Evolutionary conservation across 2,113 vertebrate genomes (phyloP).

Genomic region (Crotalus helleri): DNA sequence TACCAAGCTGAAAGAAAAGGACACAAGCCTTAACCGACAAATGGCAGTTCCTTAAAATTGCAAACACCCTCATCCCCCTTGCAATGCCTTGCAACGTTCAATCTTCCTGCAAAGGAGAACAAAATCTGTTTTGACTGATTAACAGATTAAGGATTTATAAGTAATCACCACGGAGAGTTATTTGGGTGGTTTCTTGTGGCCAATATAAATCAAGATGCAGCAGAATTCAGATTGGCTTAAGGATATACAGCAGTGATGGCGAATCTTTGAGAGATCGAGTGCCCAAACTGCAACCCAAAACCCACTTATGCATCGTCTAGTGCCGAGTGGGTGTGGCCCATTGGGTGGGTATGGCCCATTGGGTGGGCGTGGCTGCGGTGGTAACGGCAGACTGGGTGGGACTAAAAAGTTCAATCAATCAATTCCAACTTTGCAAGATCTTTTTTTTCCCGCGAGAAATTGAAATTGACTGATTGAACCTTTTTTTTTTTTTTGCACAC

Average conservation of each 20-base stretch:
- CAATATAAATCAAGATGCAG: not conserved
- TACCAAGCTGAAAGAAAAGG: conserved; percentile 56
- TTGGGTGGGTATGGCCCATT: no score
- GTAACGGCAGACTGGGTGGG: no score
- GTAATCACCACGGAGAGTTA: not conserved
- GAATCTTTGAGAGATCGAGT: no score
- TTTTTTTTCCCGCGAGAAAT: no score
- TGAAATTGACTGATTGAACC: no score
- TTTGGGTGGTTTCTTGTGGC: not conserved
- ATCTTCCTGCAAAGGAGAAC: conserved; percentile 48
- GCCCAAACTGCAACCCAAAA: no score
- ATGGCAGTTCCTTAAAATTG: conserved; percentile 50
- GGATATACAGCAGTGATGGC: not conserved
- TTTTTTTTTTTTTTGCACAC: no score
- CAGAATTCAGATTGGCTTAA: not conserved
- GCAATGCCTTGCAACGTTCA: conserved; percentile 47
- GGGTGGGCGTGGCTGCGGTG: no score
- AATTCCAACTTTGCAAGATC: no score
- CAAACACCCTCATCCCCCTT: conserved; percentile 56
- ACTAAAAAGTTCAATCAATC: no score
- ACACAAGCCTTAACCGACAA: conserved; percentile 65
- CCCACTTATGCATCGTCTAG: no score
- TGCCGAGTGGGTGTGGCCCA: no score
- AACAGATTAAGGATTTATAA: not conserved
- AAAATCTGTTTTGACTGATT: conserved; percentile 34